These are phyloP conservation scores for Thymallus thymallus DNA, from an alignment of 2,113 vertebrate species.

Conservation along the genomic window DNA sequence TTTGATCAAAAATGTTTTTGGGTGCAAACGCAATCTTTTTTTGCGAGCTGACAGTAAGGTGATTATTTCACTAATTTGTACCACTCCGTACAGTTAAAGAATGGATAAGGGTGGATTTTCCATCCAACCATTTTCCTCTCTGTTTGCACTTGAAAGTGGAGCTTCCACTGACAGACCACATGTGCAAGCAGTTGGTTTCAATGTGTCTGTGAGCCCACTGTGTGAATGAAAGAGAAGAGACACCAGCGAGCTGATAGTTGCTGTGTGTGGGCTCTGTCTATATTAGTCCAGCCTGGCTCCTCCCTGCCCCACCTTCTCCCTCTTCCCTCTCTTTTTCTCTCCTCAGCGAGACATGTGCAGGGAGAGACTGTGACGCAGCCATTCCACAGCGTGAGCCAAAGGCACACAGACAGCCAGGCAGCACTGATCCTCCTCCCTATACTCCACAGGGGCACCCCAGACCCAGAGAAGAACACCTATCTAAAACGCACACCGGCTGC, in stretches of 20 bases:
- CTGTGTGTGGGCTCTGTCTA: constrained; percentile 23
- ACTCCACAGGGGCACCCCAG: constrained; percentile 29
- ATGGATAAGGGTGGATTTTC: background rate
- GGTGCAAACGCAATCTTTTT: background rate
- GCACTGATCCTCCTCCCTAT: constrained; percentile 44
- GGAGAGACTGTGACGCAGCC: constrained; percentile 54
- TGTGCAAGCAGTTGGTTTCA: constrained; percentile 37
- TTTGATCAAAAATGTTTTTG: background rate
- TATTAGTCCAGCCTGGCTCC: constrained; percentile 45
- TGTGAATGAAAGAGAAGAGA: constrained; percentile 33
- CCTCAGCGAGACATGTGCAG: constrained; percentile 55
- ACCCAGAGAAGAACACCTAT: constrained; percentile 18
- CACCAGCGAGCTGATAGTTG: constrained; percentile 34
- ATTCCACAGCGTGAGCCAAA: constrained; percentile 66
- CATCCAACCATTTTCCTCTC: background rate
- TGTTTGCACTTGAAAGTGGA: background rate
- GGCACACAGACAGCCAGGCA: constrained; percentile 60
- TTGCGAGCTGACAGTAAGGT: background rate
- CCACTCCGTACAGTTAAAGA: background rate
- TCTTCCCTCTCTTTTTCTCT: constrained; percentile 12
- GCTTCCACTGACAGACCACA: constrained; percentile 30
- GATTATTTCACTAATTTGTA: background rate
- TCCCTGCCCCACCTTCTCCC: constrained; percentile 39
- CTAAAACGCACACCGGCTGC: constrained; percentile 24
- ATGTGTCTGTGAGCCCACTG: constrained; percentile 12